These are phyloP conservation scores for Mallotus villosus DNA, from an alignment of 2,797 vertebrate genomes.

Conservation along the genomic window DNA sequence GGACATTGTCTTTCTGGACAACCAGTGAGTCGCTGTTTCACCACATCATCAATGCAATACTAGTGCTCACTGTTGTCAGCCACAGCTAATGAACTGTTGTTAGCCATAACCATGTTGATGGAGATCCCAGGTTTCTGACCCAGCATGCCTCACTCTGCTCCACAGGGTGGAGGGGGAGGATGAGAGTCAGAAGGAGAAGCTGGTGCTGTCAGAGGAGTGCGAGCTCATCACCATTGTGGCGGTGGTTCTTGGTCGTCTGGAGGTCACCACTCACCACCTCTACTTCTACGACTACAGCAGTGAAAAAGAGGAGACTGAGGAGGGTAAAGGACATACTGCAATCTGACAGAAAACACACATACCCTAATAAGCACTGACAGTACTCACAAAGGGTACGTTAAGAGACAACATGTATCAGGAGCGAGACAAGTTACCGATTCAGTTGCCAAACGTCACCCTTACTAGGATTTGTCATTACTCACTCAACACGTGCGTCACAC, in stretches of 20 bases:
- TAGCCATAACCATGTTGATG: not conserved
- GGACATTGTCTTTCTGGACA: conserved; percentile 82
- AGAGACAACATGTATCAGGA: too few relatives aligned
- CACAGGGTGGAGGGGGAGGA: conserved; percentile 83
- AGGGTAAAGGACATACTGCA: conserved; percentile 74
- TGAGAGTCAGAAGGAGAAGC: conserved; percentile 89
- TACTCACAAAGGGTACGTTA: too few relatives aligned
- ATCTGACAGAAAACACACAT: not conserved
- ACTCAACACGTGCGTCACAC: too few relatives aligned
- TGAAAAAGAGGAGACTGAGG: conserved; percentile 94
- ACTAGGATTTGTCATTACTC: too few relatives aligned
- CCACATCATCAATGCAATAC: not conserved
- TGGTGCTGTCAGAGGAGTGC: conserved; percentile 93
- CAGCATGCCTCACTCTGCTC: not conserved
- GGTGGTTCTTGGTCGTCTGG: conserved; percentile 87
- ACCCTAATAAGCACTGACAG: too few relatives aligned
- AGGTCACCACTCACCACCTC: conserved; percentile 92
- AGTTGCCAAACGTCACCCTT: too few relatives aligned
- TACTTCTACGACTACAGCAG: conserved; percentile 93
- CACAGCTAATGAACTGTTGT: not conserved
- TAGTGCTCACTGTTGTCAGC: not conserved
- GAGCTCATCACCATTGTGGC: conserved; percentile 94
- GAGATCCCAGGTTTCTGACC: not conserved
- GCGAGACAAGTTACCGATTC: too few relatives aligned
- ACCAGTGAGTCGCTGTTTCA: conserved; percentile 76